Percentiles rank a stretch among this genome's conserved stretches.
Evolutionary conservation across 23 tunicate species (phyloP).

Genomic region (Oikopleura dioica): DNA sequence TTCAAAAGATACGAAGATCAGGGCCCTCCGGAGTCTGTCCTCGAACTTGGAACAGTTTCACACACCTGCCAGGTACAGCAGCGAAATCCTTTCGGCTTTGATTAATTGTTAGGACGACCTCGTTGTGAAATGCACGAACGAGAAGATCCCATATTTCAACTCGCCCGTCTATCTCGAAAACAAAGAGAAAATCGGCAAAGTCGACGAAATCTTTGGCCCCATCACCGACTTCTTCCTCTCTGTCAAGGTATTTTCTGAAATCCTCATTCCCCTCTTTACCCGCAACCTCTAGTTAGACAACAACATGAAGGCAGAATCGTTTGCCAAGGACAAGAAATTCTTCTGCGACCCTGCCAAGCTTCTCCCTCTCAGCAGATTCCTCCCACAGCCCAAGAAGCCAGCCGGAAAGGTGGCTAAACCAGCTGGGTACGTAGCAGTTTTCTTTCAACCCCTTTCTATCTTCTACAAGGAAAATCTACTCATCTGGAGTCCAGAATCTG

Average conservation of each 20-base stretch:
- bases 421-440: conserved; percentile 11
- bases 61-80: conserved; percentile 45
- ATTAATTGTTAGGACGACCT: conserved; percentile 24
- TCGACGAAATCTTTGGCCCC: conserved; percentile 93
- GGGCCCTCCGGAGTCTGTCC: conserved; percentile 58
- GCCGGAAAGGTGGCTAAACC: conserved; percentile 23
- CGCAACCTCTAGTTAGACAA: conserved; percentile 20
- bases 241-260: conserved; percentile 29
- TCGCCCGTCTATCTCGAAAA: conserved; percentile 79
- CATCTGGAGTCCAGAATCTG: neutral
- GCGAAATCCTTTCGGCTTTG: neutral
- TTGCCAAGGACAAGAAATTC: conserved; percentile 45
- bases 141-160: conserved; percentile 78
- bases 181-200: conserved; percentile 75
- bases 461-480: neutral
- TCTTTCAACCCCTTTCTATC: neutral
- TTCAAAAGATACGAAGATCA: neutral
- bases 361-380: conserved; percentile 39
- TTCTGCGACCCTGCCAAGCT: conserved; percentile 47
- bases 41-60: conserved; percentile 53
- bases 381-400: conserved; percentile 33
- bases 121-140: conserved; percentile 74
- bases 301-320: conserved; percentile 71
- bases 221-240: conserved; percentile 66
- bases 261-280: neutral